Conservation (phyloP, 2,888 invertebrate genomes). For the Apodemia hepburni region DNA sequence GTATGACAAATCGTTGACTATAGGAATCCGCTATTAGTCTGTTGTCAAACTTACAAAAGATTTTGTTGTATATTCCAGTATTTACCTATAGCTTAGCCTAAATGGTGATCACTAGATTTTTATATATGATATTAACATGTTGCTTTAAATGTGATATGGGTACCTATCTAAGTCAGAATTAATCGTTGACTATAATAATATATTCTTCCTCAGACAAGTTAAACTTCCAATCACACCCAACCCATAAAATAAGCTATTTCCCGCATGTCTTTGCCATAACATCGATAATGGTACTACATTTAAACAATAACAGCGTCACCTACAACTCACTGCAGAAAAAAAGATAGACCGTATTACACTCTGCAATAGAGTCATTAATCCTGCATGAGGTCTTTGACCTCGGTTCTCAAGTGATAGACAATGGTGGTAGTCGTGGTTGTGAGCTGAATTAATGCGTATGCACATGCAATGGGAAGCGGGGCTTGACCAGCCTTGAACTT, state of each 20-base stretch:
- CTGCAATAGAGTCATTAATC: conserved; percentile 74
- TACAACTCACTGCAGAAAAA: conserved; percentile 47
- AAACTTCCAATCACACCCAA: conserved; percentile 6
- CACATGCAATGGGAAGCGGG: conserved; percentile 71
- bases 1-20: too few species aligned
- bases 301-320: conserved; percentile 39
- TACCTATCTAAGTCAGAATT: background rate
- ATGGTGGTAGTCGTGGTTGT: conserved; percentile 72
- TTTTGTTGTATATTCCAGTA: too few species aligned
- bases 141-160: too few species aligned
- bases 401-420: conserved; percentile 68
- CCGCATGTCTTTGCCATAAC: conserved; percentile 2
- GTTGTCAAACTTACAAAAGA: too few species aligned
- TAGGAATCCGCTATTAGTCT: too few species aligned
- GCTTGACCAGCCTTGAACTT: conserved; percentile 77
- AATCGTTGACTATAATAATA: background rate
- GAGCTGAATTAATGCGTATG: conserved; percentile 72
- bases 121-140: too few species aligned
- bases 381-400: conserved; percentile 70
- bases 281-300: conserved; percentile 17
- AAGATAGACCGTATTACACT: conserved; percentile 50
- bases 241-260: conserved; percentile 7
- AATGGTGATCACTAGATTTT: too few species aligned
- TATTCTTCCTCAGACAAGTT: background rate
- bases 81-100: too few species aligned